A percentile compares a stretch with the other conserved stretches of the same genome.
These are phyloP conservation scores for Metacarcinus magister DNA, from an alignment of 2,888 invertebrate species.

Conservation along the genomic window DNA sequence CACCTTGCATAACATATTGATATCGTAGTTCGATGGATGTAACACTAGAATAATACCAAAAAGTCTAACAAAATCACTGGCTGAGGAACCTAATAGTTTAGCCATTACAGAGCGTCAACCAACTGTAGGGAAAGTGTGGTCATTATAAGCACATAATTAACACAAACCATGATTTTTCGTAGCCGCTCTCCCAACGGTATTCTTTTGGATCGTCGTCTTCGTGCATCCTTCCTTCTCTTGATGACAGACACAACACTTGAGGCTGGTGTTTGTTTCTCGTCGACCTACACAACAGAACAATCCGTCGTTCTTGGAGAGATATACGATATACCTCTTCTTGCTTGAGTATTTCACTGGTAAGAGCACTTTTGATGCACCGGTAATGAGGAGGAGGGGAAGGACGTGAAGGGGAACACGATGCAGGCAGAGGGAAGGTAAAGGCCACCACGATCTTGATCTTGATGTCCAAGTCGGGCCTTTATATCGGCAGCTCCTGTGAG, in stretches of 20 bases:
- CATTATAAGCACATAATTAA: no score
- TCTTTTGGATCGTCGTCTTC: slow-evolving; percentile 92
- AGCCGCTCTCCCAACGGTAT: slow-evolving; percentile 97
- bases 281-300: background rate
- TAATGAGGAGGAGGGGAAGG: background rate
- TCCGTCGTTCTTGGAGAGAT: background rate
- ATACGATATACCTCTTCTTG: background rate
- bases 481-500: no score
- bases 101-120: background rate
- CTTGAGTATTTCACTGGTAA: background rate
- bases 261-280: background rate
- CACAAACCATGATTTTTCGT: slow-evolving; percentile 88
- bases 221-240: slow-evolving; percentile 21
- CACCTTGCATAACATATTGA: no score
- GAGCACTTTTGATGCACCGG: background rate
- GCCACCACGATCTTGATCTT: no score
- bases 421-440: no score
- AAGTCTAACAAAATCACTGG: no score
- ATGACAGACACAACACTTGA: background rate
- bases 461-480: no score
- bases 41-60: no score
- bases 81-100: no score
- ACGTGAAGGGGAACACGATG: no score
- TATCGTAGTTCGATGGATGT: no score
- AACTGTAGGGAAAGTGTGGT: background rate